Conservation (phyloP, 2,888 invertebrate species). For the Lacanobia oleracea region DNA sequence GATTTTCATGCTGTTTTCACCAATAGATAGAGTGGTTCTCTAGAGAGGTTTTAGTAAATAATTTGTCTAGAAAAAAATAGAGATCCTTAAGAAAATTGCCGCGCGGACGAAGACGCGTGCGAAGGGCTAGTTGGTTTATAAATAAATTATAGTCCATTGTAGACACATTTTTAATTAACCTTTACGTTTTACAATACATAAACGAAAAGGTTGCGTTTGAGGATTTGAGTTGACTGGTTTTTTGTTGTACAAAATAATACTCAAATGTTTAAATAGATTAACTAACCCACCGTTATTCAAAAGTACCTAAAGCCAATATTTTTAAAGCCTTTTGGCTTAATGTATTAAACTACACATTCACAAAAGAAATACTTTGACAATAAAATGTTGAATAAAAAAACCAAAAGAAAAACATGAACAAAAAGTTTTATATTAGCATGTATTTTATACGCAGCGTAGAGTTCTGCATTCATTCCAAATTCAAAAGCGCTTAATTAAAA, state of each 20-base stretch:
- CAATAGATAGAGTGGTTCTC: no score
- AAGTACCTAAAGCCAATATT: neutral
- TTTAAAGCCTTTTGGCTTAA: neutral
- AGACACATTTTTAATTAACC: no score
- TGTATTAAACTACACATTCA: no score
- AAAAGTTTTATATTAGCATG: conserved; percentile 39
- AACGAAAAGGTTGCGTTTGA: neutral
- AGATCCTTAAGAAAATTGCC: no score
- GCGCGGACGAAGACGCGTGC: no score
- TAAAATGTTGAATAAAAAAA: conserved; percentile 6
- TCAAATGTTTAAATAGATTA: neutral
- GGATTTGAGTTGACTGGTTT: neutral
- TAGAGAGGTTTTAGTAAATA: no score
- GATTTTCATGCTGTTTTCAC: no score
- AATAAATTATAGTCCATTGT: neutral
- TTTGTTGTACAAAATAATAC: neutral
- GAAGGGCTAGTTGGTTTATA: no score
- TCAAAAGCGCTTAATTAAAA: conserved; percentile 57
- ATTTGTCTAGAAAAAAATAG: no score
- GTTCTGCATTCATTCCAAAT: conserved; percentile 47
- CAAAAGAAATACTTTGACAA: neutral
- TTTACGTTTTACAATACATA: neutral
- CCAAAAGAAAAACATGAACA: conserved; percentile 5
- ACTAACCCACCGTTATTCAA: neutral
- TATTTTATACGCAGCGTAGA: conserved; percentile 27